These are phyloP conservation scores for Clitarchus hookeri DNA, from an alignment of 2,888 invertebrate genomes.

Conservation along the genomic window DNA sequence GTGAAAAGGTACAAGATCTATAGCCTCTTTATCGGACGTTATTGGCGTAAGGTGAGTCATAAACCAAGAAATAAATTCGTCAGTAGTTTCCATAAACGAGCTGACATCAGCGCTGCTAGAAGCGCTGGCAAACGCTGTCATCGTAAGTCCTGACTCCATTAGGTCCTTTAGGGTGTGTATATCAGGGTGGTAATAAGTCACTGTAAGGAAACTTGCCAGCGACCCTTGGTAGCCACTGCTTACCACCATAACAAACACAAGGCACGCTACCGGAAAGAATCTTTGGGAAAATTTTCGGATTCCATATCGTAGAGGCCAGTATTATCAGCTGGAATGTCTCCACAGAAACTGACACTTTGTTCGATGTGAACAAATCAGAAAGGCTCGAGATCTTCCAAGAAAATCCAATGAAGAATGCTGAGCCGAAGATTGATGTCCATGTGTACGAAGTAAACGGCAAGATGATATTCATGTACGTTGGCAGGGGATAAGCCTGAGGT, in stretches of 20 bases:
- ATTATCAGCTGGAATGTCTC: not conserved
- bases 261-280: not conserved
- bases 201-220: not conserved
- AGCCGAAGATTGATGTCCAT: too few relatives aligned
- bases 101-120: not conserved
- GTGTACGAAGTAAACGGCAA: too few relatives aligned
- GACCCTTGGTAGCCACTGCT: not conserved
- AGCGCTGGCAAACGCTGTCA: not conserved
- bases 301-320: not conserved
- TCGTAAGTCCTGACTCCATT: too few relatives aligned
- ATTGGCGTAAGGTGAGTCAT: not conserved
- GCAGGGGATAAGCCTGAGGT: not conserved
- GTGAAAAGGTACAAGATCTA: not conserved
- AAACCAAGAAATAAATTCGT: not conserved
- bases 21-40: not conserved
- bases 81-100: not conserved
- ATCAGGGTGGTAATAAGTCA: too few relatives aligned
- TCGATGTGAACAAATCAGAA: not conserved
- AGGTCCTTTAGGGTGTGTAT: too few relatives aligned
- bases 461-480: too few relatives aligned
- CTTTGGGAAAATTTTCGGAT: not conserved
- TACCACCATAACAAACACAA: not conserved
- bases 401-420: too few relatives aligned
- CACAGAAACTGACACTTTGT: not conserved
- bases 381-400: not conserved